Conservation (phyloP, 35 echinoderm and acorn worm genomes). For the Heliocidaris tuberculata region DNA sequence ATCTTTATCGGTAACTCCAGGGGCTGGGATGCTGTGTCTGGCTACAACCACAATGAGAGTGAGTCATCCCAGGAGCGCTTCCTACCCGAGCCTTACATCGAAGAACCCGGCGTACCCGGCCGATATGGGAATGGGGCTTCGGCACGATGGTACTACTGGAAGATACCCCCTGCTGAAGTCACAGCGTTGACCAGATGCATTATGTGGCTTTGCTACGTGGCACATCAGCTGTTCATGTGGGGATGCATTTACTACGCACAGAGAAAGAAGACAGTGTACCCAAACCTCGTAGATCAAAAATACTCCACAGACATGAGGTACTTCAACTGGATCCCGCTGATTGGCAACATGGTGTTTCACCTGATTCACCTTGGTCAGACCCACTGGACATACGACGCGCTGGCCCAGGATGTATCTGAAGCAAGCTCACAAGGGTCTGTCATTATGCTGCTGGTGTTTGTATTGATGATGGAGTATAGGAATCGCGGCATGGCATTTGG, state of each 20-base stretch:
- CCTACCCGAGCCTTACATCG: slow-evolving; percentile 63
- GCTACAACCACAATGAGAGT: slow-evolving; percentile 74
- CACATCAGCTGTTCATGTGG: slow-evolving; percentile 89
- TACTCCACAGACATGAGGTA: slow-evolving; percentile 69
- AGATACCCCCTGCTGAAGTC: slow-evolving; percentile 70
- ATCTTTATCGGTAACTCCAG: slow-evolving; percentile 63
- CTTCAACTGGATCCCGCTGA: slow-evolving; percentile 67
- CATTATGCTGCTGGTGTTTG: slow-evolving; percentile 87
- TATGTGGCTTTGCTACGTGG: slow-evolving; percentile 80
- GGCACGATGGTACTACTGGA: slow-evolving; percentile 89
- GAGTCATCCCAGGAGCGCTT: slow-evolving; percentile 71
- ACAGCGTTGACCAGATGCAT: slow-evolving; percentile 59
- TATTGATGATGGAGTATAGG: slow-evolving; percentile 82
- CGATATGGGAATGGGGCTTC: slow-evolving; percentile 59
- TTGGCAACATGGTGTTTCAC: slow-evolving; percentile 77
- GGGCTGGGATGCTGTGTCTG: slow-evolving; percentile 81
- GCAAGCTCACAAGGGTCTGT: slow-evolving; percentile 94
- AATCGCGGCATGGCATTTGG: slow-evolving; percentile 89
- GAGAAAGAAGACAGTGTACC: slow-evolving; percentile 45
- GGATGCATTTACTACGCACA: slow-evolving; percentile 77
- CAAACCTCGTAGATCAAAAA: slow-evolving; percentile 41
- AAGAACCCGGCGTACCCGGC: slow-evolving; percentile 65
- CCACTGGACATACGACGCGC: slow-evolving; percentile 81
- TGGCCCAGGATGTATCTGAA: slow-evolving; percentile 82
- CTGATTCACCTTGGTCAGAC: slow-evolving; percentile 76